Conservation (phyloP, 2,888 invertebrate genomes). For the Orchesellides sinensis region DNA sequence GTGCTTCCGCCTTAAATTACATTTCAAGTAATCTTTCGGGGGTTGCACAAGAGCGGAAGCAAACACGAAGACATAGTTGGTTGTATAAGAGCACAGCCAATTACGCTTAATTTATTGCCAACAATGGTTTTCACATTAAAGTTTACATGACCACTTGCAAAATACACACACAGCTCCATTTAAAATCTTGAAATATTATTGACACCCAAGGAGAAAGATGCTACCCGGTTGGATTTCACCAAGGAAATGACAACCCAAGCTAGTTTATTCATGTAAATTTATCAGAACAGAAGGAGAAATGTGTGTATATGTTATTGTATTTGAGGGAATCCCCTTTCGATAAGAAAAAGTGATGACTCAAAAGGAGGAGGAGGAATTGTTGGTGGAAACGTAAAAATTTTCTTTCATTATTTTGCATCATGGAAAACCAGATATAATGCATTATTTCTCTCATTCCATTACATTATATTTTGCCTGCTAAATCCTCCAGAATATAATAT, state of each 20-base stretch:
- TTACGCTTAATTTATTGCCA: too few relatives aligned
- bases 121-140: too few relatives aligned
- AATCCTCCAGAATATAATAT: background rate
- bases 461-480: background rate
- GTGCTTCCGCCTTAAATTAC: slow-evolving; percentile 68
- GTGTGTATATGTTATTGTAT: background rate
- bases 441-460: background rate
- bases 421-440: background rate
- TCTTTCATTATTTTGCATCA: background rate
- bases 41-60: too few relatives aligned
- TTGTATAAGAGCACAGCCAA: too few relatives aligned
- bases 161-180: background rate
- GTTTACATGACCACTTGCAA: too few relatives aligned
- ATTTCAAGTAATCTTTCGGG: slow-evolving; percentile 61
- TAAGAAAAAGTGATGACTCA: background rate
- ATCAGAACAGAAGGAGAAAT: background rate
- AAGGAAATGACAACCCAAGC: too few relatives aligned
- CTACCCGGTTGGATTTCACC: background rate
- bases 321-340: background rate
- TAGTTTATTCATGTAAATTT: too few relatives aligned
- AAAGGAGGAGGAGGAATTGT: background rate
- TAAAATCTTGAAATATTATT: background rate
- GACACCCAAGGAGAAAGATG: background rate
- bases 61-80: too few relatives aligned
- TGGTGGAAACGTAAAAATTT: too few relatives aligned